Evolutionary conservation across 2,797 vertebrate species (phyloP), one percentile per base, ranked within the genome.

Genomic region (Netta rufina): DNA sequence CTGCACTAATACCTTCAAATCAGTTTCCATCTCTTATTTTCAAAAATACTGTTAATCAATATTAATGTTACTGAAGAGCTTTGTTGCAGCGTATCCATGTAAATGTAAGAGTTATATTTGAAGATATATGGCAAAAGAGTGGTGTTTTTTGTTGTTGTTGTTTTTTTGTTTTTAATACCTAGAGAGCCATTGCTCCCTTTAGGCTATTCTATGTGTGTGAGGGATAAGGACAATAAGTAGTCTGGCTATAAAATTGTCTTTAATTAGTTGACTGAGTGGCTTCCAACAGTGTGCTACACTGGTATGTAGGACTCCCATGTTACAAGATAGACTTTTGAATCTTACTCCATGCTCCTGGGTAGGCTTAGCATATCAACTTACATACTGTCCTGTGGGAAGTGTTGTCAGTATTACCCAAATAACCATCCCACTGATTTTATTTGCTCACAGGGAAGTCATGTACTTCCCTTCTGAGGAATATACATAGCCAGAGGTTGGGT

Each of bases 371-470:
- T 88, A 93, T 81, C 32, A 41, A 77, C 82, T 88, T 77, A 33
- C 38, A 76, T 49, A 60, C 64, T 95, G 73, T 96, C 94, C 92
- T 95, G 86, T 97, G 92, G 89, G 95, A 96, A 96, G 76, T 43
- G 30, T 81, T 64, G 53, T 85, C 84, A 95, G 88, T 78, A 95
- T 96, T 95, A 92, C 72, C 73, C 83, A 84, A 96, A 95, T 93
- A 95, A 92, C 79, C 73, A 91, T 92, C 96, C 94, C 91, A 94
- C 92, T 96, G 97, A 76, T 97, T 95, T 97, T 97, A 97, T 94
- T 95, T 95, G 76, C 90, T 96, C 72, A 39, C 9, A 84, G 78
- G 95, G 91, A 97, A 93, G 87, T 64, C 69, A 41, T 83, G 77
- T 80, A 94, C 66, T 97, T 94, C 72, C 85, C 65, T 97, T 96